Base-by-base conservation (phyloP, 92 coral and sea anemone species). In the Desmophyllum pertusum region DNA sequence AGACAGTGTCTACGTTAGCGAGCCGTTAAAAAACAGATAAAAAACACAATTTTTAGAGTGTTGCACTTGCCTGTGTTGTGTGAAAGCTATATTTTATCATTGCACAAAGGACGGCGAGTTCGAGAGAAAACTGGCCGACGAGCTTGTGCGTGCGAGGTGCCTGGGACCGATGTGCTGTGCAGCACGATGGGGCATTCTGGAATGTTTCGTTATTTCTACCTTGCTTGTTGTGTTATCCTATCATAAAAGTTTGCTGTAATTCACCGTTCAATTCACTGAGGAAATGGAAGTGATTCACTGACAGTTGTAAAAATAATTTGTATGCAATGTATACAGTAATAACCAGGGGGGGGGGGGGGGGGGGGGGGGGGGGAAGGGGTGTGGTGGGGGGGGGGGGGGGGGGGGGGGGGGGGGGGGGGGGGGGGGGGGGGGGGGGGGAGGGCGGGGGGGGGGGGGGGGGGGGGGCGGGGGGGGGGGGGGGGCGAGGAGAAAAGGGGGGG, bases 51-150 rank as follows among this genome's bases (percentile, higher is more conserved):
- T 79, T 46, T 62, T 95, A 3, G 98, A 95, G 43, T 93, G 93
- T 37, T 91, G 95, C 52, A 87, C 98, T 10, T 95, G 98, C 46
- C 86, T 95, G 93, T 95, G 93, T 81, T 93, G 97, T 79, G 98
- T 90, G 1, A 95, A 93, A 72, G 98, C 94, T 4, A 21, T 91
- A 62, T 68, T 93, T 13, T 95, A 95, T 43, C 98, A 95, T 71
- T 95, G 98, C 68, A 88, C 95, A 0, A 89, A 95, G 76, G 98
- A 95, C 71, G 78, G 83, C 17, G 94, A 93, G 35, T 30, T 75
- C 51, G 92, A 92, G 50, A 91, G 92, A 14, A 66, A 77, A 23
- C 84, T 80, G 77, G 88, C 91, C 38, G 94, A 88, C 69, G 80
- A 88, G 1, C 93, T 23, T 93, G 97, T 87, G 62, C 94, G 2